Conservation (phyloP, 2,888 invertebrate genomes). For the Boloria selene region DNA sequence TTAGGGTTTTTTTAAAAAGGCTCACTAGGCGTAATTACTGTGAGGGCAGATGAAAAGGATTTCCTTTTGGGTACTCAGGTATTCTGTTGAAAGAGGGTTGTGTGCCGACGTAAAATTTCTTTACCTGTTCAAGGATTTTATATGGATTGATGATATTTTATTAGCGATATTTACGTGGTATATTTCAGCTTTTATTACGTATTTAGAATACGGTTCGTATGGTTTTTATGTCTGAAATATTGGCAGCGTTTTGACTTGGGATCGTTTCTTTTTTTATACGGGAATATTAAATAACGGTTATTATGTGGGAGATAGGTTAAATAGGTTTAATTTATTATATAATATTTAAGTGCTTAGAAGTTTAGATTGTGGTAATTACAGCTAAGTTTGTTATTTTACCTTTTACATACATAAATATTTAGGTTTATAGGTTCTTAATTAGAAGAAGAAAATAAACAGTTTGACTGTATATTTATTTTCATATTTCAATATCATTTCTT, state of each 20-base stretch:
- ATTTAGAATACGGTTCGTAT: constrained; percentile 12
- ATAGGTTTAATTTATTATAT: neutral
- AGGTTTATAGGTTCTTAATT: no score
- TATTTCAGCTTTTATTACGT: neutral
- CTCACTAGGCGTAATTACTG: constrained; percentile 53
- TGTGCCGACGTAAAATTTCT: constrained; percentile 32
- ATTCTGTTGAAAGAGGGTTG: constrained; percentile 36
- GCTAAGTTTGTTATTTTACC: no score
- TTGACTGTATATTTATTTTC: no score
- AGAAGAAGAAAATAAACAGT: no score
- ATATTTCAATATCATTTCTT: no score
- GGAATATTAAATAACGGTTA: neutral
- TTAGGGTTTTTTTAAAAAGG: constrained; percentile 54
- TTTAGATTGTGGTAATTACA: no score
- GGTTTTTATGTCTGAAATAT: constrained; percentile 3
- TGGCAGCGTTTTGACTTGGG: neutral
- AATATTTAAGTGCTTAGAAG: no score
- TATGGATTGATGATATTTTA: constrained; percentile 26
- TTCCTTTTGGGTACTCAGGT: constrained; percentile 48
- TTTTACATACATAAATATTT: no score
- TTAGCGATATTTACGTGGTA: constrained; percentile 12
- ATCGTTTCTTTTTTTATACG: no score
- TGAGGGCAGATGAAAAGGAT: constrained; percentile 54
- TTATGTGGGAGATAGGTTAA: neutral
- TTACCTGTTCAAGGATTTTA: constrained; percentile 29